Base-by-base conservation (phyloP, 1,140 invertebrate species). In the Vanessa atalanta region DNA sequence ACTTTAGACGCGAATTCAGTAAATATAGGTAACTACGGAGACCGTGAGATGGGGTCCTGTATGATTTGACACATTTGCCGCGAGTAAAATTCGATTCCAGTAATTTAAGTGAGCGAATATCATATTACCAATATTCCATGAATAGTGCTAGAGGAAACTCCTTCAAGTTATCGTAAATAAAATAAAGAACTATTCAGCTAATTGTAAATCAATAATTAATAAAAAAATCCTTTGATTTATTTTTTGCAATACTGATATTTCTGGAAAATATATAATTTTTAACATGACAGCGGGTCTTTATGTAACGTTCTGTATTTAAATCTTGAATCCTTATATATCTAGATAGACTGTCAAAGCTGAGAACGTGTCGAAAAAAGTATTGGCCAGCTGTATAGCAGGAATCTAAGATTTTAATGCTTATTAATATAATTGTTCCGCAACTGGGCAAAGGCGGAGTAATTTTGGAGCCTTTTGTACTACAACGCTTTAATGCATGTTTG, bases 1-100 rank as follows among this genome's bases (percentile, higher is more conserved):
- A 86, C 80, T 84, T 72, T 73, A 65, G 16, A 73, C 55, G 65
- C 14, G 72, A 55, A 73, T 69, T 69, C 66, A 61, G 70, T 73
- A 69, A 68, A 67, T 69, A 69, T 69, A 64, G 48, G 65, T 69
- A 68, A 73, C 66, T 64, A 37, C 60, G 15, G 50, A 64, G 70
- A 61, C 48, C 48, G 57, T 64, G 47, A 63, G 47, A 57, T 63
- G 31, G 67, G 73, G 73, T 48, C 23, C 64, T 47, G 51, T 69
- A 68, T 55, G 72, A 70, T 74, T 72, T 74, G 72, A 55, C 67
- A 74, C 63, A 64, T 65, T 73, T 60, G 14, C 37, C 31, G 47
- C 37, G 12, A 43, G 37, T 31, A 67, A 73, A 67, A 63, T 48
- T 66, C 43, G 15, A 64, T 50, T 63, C 31, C 11, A 61, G n/a